Evolutionary conservation across 2,888 invertebrate genomes (phyloP), one percentile per base, ranked within the genome.

Genomic region (Tryphoninae sp.): DNA sequence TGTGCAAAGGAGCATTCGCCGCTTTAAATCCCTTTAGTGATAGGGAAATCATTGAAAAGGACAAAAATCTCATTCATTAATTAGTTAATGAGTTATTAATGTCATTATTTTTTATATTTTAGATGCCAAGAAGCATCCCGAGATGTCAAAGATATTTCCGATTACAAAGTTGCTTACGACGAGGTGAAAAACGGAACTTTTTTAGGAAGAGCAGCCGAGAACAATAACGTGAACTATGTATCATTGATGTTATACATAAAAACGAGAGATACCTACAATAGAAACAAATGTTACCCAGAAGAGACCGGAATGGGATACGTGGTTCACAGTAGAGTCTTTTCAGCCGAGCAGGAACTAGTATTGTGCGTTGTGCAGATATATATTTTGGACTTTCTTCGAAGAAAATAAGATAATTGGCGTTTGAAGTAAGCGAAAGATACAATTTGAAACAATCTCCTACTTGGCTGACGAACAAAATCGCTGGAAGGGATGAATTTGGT

Each of bases 401-500:
- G 58, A 84, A 88, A 76, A 77, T 87, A 22, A 68, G 84, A 53
- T 68, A 55, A 58, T 74, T 88, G 23, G 55, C 22, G 1, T 55
- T 55, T 19, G 22, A 55, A 2, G 22, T 55, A 19, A 86, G 85
- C 40, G 23, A 65, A 42, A 71, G 78, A 42, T 76, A 81, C 49
- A 77, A 84, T 2, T 22, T 83, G 11, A 80, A 84, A 55, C 61
- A 84, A 42, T 88, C 88, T 62, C 11, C 53, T 19, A 74, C 62
- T 26, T 90, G 88, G 87, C 33, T 64, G 40, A 71, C 75, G 64
- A 82, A 84, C 59, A 61, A 83, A 74, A 82, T 83, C 62, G 89
- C 90, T 58, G 87, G 89, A 9, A 80, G 55, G 89, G 89, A 72
- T 90, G 89, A 90, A 86, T 88, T 65, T 64, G 75, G 9, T 68